Percentiles rank a stretch among this genome's conserved stretches.
These are phyloP conservation scores for Falco novaeseelandiae DNA, from an alignment of 2,797 vertebrate species.

Conservation along the genomic window DNA sequence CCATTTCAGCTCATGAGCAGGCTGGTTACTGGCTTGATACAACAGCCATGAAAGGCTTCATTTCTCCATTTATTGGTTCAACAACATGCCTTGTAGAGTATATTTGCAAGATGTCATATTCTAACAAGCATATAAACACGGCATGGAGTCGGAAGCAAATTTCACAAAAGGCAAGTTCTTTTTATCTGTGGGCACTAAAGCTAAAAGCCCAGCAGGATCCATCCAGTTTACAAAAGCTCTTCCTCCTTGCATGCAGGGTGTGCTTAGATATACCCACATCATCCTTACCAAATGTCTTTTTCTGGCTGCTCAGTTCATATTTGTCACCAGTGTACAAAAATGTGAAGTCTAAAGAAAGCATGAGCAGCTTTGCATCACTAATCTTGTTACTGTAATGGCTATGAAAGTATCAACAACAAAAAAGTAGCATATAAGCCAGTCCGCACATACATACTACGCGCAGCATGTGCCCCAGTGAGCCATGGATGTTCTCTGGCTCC, in stretches of 20 bases:
- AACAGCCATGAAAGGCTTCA: conserved; percentile 62
- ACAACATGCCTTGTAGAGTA: conserved; percentile 41
- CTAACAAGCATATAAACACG: conserved; percentile 70
- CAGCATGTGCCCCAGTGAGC: conserved; percentile 73
- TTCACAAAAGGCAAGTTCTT: conserved; percentile 66
- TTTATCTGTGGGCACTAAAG: conserved; percentile 40
- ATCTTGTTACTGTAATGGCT: conserved; percentile 79
- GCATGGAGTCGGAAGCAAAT: conserved; percentile 49
- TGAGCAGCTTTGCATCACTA: conserved; percentile 72
- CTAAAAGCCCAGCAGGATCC: conserved; percentile 75
- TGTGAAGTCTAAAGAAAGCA: conserved; percentile 63
- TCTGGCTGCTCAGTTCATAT: conserved; percentile 78
- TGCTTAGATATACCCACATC: conserved; percentile 50
- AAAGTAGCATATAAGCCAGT: conserved; percentile 61
- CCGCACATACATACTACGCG: conserved; percentile 16
- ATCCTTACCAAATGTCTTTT: conserved; percentile 72
- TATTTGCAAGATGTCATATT: conserved; percentile 71
- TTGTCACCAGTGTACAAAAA: conserved; percentile 70
- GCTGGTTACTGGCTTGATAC: conserved; percentile 34
- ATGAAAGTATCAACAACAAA: conserved; percentile 64
- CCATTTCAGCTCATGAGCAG: conserved; percentile 48
- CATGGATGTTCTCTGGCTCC: neutral
- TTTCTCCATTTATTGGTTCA: conserved; percentile 71
- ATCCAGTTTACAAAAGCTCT: conserved; percentile 72
- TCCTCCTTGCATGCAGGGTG: conserved; percentile 51